phyloP scores from a whole-genome alignment of 2,888 invertebrate species.

The Xylocampa areola region DNA sequence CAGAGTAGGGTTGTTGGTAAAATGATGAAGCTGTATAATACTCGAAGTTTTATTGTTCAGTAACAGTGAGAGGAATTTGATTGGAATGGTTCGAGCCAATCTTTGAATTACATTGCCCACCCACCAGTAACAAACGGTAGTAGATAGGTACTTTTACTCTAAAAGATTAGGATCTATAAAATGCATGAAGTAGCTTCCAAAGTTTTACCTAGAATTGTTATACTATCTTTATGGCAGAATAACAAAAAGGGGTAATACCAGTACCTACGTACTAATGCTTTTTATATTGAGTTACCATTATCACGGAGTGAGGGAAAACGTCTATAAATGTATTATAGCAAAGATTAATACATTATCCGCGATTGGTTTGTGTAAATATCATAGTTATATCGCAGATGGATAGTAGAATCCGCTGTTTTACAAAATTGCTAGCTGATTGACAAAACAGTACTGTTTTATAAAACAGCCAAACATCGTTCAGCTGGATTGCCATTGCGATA shows the following conservation, averaged over 20 bases:
- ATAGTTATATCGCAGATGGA: too few species aligned
- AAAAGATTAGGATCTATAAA: conserved; percentile 54
- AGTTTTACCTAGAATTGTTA: conserved; percentile 6
- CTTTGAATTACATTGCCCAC: conserved; percentile 43
- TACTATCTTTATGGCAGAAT: conserved; percentile 5
- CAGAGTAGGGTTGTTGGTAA: conserved; percentile 16
- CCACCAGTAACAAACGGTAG: conserved; percentile 29
- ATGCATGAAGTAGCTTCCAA: conserved; percentile 32
- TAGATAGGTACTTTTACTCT: conserved; percentile 27
- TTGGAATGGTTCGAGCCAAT: conserved; percentile 48
- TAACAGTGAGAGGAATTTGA: conserved; percentile 17
- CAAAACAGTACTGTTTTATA: too few species aligned
- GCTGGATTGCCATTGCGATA: too few species aligned
- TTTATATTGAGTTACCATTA: neutral
- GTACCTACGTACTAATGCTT: neutral
- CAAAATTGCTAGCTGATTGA: too few species aligned
- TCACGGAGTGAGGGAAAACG: too few species aligned
- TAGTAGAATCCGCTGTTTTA: too few species aligned
- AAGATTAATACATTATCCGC: too few species aligned
- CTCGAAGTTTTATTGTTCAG: conserved; percentile 23
- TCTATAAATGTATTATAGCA: too few species aligned
- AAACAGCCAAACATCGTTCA: too few species aligned
- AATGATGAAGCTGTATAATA: conserved; percentile 22
- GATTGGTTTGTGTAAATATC: too few species aligned
- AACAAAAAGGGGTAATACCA: conserved; percentile 3